Evolutionary conservation across 2,888 invertebrate species (phyloP).

Genomic region (Cosmopolites sordidus): DNA sequence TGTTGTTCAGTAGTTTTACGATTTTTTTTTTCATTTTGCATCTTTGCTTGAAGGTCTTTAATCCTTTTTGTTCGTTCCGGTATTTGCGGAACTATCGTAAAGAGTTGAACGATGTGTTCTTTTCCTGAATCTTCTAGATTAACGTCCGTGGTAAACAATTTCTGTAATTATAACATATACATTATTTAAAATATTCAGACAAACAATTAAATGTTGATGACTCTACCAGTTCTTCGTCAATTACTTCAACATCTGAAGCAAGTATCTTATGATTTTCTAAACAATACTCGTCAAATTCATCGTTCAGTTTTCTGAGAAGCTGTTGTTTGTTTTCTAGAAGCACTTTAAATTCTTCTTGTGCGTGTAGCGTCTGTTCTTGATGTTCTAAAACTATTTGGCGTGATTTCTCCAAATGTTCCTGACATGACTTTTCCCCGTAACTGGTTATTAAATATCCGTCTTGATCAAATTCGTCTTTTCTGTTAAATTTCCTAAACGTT

Average conservation of each 20-base stretch:
- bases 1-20: neutral
- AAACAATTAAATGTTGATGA: neutral
- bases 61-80: conserved; percentile 5
- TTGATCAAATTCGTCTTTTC: conserved; percentile 18
- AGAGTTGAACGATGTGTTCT: conserved; percentile 8
- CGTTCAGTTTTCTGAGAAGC: conserved; percentile 35
- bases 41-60: conserved; percentile 11
- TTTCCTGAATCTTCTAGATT: conserved; percentile 7
- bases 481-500: conserved; percentile 27
- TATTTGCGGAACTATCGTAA: conserved; percentile 8
- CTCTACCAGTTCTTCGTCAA: conserved; percentile 25
- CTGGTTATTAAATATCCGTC: conserved; percentile 15
- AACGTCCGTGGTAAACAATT: conserved; percentile 8
- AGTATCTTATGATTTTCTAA: conserved; percentile 33
- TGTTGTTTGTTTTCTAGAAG: conserved; percentile 35
- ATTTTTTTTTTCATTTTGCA: conserved; percentile 13
- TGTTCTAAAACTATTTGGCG: conserved; percentile 32
- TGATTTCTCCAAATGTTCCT: conserved; percentile 29
- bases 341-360: conserved; percentile 38
- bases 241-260: conserved; percentile 15
- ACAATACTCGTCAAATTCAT: conserved; percentile 41
- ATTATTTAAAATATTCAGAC: neutral
- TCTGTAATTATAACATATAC: neutral
- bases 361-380: conserved; percentile 39
- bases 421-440: conserved; percentile 26